A percentile compares a stretch with the other conserved stretches of the same genome.
These are phyloP conservation scores for Halcyon senegalensis DNA, from an alignment of 2,113 vertebrate genomes.

Conservation along the genomic window DNA sequence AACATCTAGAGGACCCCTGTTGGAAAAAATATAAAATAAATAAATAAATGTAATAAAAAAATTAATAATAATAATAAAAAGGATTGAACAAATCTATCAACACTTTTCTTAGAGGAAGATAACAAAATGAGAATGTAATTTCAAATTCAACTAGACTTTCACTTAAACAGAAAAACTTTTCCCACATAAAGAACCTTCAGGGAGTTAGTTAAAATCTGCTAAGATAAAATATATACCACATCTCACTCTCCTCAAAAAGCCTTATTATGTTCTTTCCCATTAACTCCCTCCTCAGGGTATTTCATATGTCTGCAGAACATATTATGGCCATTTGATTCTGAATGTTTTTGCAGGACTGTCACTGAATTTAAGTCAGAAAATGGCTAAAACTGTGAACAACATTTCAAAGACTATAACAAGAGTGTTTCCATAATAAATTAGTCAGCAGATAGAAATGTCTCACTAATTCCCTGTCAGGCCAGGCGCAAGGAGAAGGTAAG, in stretches of 20 bases:
- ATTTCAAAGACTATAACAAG: conserved; percentile 7
- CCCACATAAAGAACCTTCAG: conserved; percentile 50
- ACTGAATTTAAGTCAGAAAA: conserved; percentile 61
- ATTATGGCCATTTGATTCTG: conserved; percentile 65
- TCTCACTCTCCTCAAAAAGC: conserved; percentile 59
- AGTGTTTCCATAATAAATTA: conserved; percentile 17
- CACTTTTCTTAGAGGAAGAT: neutral
- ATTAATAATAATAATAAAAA: too few species aligned
- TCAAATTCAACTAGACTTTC: conserved; percentile 44
- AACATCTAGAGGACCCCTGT: neutral
- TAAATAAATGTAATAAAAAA: too few species aligned
- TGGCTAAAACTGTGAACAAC: conserved; percentile 28
- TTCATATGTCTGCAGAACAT: conserved; percentile 71
- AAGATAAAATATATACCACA: conserved; percentile 67
- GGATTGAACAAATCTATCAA: neutral
- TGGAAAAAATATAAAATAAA: too few species aligned
- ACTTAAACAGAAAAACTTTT: conserved; percentile 62
- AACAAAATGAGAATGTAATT: conserved; percentile 4
- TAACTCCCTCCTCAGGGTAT: conserved; percentile 69
- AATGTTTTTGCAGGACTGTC: conserved; percentile 60
- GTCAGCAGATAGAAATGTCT: conserved; percentile 14
- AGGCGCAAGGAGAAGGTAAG: neutral
- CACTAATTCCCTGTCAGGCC: neutral
- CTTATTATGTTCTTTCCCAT: conserved; percentile 72
- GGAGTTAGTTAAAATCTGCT: conserved; percentile 61